Evolutionary conservation across 2,113 vertebrate genomes (phyloP), one percentile per base, ranked within the genome.

Genomic region (Chaetorhynchus papuensis): DNA sequence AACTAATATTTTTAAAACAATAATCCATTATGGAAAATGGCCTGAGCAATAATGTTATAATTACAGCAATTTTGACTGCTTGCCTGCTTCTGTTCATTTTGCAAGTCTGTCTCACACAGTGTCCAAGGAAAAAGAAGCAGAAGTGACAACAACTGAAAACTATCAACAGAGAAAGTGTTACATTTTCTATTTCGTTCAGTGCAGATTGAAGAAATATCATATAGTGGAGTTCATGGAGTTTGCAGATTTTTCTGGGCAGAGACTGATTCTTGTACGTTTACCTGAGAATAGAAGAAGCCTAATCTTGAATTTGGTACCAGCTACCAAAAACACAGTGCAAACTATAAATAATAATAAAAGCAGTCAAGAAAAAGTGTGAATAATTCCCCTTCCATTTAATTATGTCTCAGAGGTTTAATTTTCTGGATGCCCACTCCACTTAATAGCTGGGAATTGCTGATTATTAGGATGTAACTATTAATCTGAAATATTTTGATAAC

Each of bases 1-100:
- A 96, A 77, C 35, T 50, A 47, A 57, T 91, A 87, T 69, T 91
- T 96, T 91, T 45, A 2, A 89, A 87, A 70, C 7, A 1, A 18
- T 87, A 92, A 93, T 89, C 57, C 68, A 89, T 63, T 92, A 64
- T 71, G 60, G 42, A 81, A 87, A 95, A 94, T 78, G n/a, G 35
- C 39, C 70, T 92, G 53, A 76, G 50, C 19, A 83, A n/a, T 82
- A 91, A 53, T 41, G 11, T 54, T 68, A 47, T 35, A 57, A 87
- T 74, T 69, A 84, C 39, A 66, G 47, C 33, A 66, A 42, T 57
- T 53, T 6, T 84, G 54, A 75, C 33, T 69, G 42, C 54, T 79
- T 74, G 41, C 39, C 37, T 80, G 22, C 28, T 82, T 88, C 56
- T 82, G 5, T 65, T 93, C 7, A 10, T 93, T 90, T 89, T 78